Evolutionary conservation across 2,797 vertebrate species (phyloP).

Genomic region (Valencia hispanica): DNA sequence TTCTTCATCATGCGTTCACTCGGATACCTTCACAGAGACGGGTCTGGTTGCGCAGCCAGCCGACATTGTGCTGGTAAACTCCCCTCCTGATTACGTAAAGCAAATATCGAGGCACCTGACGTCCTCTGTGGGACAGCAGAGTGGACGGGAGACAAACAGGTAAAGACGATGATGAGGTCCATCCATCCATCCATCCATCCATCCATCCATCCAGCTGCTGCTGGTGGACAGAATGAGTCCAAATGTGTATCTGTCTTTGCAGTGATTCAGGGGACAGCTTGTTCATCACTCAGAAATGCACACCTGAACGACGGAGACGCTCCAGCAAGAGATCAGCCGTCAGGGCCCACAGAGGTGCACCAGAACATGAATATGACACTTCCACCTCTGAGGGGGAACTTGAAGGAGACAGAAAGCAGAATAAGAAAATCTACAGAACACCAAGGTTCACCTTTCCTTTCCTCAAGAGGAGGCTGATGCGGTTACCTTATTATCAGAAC

Average conservation of each 20-base stretch:
- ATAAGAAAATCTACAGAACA: slow-evolving; percentile 22
- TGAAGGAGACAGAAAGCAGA: neutral
- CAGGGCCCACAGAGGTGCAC: neutral
- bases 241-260: slow-evolving; percentile 18
- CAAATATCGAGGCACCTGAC: neutral
- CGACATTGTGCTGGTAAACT: neutral
- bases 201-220: too few relatives aligned
- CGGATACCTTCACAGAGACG: neutral
- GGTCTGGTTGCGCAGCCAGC: neutral
- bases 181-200: too few relatives aligned
- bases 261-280: slow-evolving; percentile 79
- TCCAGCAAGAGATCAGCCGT: neutral
- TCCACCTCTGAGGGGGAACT: neutral
- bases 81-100: neutral
- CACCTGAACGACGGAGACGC: neutral
- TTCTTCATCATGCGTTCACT: neutral
- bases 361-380: slow-evolving; percentile 5
- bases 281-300: slow-evolving; percentile 73
- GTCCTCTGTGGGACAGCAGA: neutral
- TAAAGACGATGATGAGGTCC: slow-evolving; percentile 6
- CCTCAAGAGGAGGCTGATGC: slow-evolving; percentile 54
- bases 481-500: slow-evolving; percentile 1
- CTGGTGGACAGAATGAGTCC: neutral
- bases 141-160: slow-evolving; percentile 36
- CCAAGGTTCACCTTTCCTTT: slow-evolving; percentile 78